Conservation (phyloP, 2,797 vertebrate genomes). For the Melopsittacus undulatus region DNA sequence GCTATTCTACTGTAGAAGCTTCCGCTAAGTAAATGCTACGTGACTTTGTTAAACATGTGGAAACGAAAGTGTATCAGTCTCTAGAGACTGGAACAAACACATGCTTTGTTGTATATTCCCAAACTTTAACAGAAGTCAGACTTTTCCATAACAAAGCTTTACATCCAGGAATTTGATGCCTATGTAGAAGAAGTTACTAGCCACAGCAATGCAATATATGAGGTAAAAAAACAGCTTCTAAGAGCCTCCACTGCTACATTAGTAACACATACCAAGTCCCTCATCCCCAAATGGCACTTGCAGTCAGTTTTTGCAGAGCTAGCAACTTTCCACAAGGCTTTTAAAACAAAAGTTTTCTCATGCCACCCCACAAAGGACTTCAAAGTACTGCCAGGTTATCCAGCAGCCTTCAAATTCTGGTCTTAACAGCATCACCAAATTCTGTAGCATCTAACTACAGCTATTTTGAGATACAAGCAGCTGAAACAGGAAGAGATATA, state of each 20-base stretch:
- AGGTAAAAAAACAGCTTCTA: background rate
- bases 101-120: background rate
- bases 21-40: background rate
- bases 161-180: background rate
- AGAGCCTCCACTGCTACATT: background rate
- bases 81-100: background rate
- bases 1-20: background rate
- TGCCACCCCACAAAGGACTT: background rate
- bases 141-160: background rate
- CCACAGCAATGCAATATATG: background rate
- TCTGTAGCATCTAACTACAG: background rate
- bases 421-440: background rate
- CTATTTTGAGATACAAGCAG: background rate
- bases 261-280: background rate
- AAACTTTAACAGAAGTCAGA: background rate
- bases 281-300: background rate
- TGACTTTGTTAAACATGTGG: background rate
- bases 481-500: background rate
- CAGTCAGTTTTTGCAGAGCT: background rate
- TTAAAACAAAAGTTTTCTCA: background rate
- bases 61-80: background rate
- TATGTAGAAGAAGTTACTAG: background rate
- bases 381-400: rapidly evolving
- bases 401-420: background rate
- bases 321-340: background rate